These are phyloP conservation scores for Neofelis nebulosa DNA, from an alignment of 2,113 vertebrate genomes.

Conservation along the genomic window DNA sequence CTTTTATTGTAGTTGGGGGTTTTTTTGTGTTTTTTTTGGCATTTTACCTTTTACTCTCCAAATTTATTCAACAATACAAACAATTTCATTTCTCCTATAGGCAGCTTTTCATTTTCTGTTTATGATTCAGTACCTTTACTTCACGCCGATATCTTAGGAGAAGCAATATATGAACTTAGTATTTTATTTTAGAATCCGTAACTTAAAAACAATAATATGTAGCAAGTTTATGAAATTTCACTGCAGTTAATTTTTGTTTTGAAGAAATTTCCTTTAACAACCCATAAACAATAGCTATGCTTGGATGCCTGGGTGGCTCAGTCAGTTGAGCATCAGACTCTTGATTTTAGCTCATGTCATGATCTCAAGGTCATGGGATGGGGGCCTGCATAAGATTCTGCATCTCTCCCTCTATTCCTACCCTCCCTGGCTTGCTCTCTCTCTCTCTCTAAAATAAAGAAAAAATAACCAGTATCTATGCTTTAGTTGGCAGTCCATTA, in stretches of 20 bases:
- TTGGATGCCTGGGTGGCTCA: neutral
- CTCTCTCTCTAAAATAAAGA: too few species aligned
- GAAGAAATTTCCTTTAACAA: neutral
- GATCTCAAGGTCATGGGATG: too few species aligned
- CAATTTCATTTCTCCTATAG: neutral
- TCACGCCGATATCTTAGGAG: neutral
- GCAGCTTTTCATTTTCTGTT: neutral
- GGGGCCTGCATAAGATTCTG: too few species aligned
- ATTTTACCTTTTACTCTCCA: neutral
- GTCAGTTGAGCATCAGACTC: too few species aligned
- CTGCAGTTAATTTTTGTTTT: neutral
- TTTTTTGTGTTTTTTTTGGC: neutral
- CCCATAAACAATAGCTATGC: neutral
- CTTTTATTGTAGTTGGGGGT: neutral
- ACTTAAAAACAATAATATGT: neutral
- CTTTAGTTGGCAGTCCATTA: neutral
- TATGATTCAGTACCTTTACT: neutral
- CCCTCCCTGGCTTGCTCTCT: too few species aligned
- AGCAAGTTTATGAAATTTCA: neutral
- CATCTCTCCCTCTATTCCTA: too few species aligned
- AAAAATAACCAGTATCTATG: neutral
- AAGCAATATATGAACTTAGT: neutral
- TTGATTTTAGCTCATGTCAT: too few species aligned
- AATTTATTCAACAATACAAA: neutral
- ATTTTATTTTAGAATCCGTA: neutral